Evolutionary conservation across 2,888 invertebrate genomes (phyloP).

Genomic region (Agonopterix arenella): DNA sequence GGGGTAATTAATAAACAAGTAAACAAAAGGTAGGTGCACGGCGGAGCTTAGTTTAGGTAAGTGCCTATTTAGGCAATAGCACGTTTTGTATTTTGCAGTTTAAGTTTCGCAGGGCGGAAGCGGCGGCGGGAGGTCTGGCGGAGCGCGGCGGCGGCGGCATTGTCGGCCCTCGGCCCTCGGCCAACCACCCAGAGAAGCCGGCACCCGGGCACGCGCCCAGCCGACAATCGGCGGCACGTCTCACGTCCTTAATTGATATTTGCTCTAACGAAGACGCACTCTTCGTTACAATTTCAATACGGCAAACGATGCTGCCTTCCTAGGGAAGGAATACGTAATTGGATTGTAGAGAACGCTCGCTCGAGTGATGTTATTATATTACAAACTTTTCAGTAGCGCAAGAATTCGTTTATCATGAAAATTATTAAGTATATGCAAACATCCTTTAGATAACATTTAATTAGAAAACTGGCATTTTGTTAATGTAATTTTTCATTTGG

Average conservation of each 20-base stretch:
- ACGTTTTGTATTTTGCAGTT: slow-evolving; percentile 64
- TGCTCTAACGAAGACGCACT: slow-evolving; percentile 44
- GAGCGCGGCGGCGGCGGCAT: slow-evolving; percentile 6
- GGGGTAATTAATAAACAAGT: slow-evolving; percentile 53
- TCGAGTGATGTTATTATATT: slow-evolving; percentile 1
- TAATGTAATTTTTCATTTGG: no score
- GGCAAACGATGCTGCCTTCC: slow-evolving; percentile 2
- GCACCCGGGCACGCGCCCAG: slow-evolving; percentile 30
- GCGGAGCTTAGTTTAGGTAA: slow-evolving; percentile 47
- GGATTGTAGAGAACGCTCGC: not conserved
- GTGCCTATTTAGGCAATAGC: slow-evolving; percentile 64
- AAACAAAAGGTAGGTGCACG: slow-evolving; percentile 51
- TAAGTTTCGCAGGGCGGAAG: slow-evolving; percentile 23
- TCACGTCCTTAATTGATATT: slow-evolving; percentile 58
- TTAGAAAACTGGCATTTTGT: no score
- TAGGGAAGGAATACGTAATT: slow-evolving; percentile 16
- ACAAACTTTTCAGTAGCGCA: slow-evolving; percentile 1
- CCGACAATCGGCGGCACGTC: slow-evolving; percentile 44
- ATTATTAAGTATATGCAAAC: no score
- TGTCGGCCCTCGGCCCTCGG: slow-evolving; percentile 8
- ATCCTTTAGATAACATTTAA: no score
- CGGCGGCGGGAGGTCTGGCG: slow-evolving; percentile 5
- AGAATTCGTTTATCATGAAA: not conserved
- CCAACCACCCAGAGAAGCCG: slow-evolving; percentile 10
- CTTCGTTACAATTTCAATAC: slow-evolving; percentile 41